Percentiles rank a stretch among this genome's conserved stretches.
These are phyloP conservation scores for Diploscapter pachys DNA, from an alignment of 1,140 invertebrate species.

Conservation along the genomic window DNA sequence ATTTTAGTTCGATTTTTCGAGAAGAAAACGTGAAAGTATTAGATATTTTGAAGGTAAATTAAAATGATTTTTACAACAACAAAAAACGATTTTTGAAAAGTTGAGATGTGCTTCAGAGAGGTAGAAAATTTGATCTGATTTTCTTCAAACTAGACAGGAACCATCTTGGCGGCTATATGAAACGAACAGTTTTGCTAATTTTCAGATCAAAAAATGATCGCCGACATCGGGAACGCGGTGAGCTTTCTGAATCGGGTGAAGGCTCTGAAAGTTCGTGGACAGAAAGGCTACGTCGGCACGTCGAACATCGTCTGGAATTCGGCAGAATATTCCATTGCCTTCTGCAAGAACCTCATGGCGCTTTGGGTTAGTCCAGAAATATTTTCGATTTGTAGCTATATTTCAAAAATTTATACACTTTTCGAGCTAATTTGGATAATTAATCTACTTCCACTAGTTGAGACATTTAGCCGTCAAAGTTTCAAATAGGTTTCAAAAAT, in stretches of 20 bases:
- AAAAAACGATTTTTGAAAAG: neutral
- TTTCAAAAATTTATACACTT: neutral
- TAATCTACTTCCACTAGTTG: neutral
- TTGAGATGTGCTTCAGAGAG: neutral
- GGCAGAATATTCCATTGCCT: slow-evolving; percentile 69
- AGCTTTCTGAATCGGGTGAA: slow-evolving; percentile 56
- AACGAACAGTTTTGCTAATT: neutral
- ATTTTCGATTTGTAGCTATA: neutral
- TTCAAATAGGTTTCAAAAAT: neutral
- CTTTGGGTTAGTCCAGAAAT: slow-evolving; percentile 30
- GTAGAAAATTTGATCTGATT: neutral
- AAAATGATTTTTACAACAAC: neutral
- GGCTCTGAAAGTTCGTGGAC: slow-evolving; percentile 66
- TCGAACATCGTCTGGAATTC: slow-evolving; percentile 84
- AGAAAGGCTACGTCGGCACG: slow-evolving; percentile 68
- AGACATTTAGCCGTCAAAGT: neutral
- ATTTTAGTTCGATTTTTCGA: neutral
- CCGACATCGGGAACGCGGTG: slow-evolving; percentile 33
- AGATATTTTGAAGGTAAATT: neutral
- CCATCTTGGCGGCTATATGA: slow-evolving; percentile 47
- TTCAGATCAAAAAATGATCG: slow-evolving; percentile 25
- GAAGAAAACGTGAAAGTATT: neutral
- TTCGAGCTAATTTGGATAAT: neutral
- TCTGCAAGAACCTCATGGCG: slow-evolving; percentile 36
- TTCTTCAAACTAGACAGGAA: slow-evolving; percentile 51